Evolutionary conservation across 1,140 invertebrate species (phyloP), one percentile per base, ranked within the genome.

Genomic region (Drosophila parabipectinata): DNA sequence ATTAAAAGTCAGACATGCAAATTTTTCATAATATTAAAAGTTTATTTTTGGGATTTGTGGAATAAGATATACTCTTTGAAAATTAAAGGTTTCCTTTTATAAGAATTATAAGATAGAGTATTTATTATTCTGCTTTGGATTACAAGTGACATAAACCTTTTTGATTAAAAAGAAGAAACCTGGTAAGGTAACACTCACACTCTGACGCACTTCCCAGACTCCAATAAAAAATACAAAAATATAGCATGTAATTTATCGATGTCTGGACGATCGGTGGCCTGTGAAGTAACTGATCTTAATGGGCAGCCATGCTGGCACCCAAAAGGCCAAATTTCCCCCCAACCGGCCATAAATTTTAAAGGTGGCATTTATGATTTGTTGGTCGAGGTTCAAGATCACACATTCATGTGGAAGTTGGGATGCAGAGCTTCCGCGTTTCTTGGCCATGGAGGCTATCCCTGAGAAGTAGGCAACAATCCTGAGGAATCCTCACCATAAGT

Each of bases 1-100:
- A 76, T 82, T 72, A 85, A 77, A 88, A 78, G 74, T 75, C 72
- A 68, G 39, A 62, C 82, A 87, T 87, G 82, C 82, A 87, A 87
- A 87, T 88, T 82, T 45, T 58, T 30, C 57, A 53, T 58, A 7
- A 15, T 44, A 44, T 26, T 47, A 44, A 21, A 21, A 21, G 21
- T 21, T 21, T 21, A 41, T 41, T 5, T 44, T 6, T 44, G 18
- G 6, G 15, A 15, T 7, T 44, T 39, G 14, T 34, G 15, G 30
- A 57, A 37, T 53, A 52, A 8, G 10, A 44, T 7, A 18, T 44
- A 44, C 41, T 2, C 41, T 44, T 44, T 34, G 32, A 34, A 10
- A 34, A 34, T 28, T 7, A 7, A 7, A 7, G 6, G 26, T 6
- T 28, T 28, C 5, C 26, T 1, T 28, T 28, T 28, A 28, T 28